These are phyloP conservation scores for Drosophila tanythrix DNA, from an alignment of 2,888 invertebrate species.

Conservation along the genomic window DNA sequence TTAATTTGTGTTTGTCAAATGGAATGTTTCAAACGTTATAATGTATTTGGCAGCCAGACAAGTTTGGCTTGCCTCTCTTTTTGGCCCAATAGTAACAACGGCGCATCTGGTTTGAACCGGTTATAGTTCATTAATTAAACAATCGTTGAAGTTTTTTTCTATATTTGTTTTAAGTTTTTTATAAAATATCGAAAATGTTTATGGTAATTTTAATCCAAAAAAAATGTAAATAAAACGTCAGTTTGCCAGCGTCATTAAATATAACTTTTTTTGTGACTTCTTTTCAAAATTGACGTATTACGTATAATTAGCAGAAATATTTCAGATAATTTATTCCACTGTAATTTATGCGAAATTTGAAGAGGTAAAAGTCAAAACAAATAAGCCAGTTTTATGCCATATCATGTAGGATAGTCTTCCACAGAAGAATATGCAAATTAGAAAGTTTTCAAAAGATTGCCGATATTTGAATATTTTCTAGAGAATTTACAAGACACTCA, in stretches of 20 bases:
- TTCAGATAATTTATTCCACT: neutral
- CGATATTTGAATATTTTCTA: neutral
- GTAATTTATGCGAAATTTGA: neutral
- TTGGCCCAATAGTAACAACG: conserved; percentile 22
- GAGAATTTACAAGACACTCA: neutral
- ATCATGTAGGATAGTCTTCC: too few relatives aligned
- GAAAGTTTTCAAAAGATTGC: conserved; percentile 17
- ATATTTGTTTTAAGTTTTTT: conserved; percentile 34
- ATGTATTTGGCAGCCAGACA: conserved; percentile 35
- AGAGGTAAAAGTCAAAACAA: conserved; percentile 1
- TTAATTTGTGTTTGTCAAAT: conserved; percentile 27
- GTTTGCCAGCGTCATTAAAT: conserved; percentile 20
- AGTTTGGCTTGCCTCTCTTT: conserved; percentile 27
- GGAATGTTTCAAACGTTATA: conserved; percentile 40
- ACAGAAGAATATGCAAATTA: conserved; percentile 13
- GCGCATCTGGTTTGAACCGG: conserved; percentile 70
- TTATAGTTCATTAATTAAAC: conserved; percentile 70
- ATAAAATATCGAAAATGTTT: conserved; percentile 59
- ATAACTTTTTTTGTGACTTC: too few relatives aligned
- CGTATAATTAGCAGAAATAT: neutral
- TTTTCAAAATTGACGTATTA: neutral
- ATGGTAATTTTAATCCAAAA: conserved; percentile 30
- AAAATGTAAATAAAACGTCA: conserved; percentile 17
- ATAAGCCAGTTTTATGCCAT: conserved; percentile 5
- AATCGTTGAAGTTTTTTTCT: conserved; percentile 56